Conservation (phyloP, 2,113 vertebrate genomes). For the Lutjanus erythropterus region DNA sequence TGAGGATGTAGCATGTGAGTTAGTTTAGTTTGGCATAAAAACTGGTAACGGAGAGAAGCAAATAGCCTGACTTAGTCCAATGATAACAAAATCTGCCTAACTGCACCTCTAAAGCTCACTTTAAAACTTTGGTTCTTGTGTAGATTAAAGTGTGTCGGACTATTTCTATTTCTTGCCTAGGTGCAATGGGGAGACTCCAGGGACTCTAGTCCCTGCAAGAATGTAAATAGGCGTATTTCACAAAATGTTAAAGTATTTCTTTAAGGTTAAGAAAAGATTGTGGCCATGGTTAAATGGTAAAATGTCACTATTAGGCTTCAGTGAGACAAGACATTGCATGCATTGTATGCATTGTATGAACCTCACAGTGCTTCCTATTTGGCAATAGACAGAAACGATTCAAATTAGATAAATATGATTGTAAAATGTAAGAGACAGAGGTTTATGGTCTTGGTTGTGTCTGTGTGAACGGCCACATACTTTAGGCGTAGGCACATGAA, state of each 20-base stretch:
- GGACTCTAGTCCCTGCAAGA: neutral
- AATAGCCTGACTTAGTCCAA: too few species aligned
- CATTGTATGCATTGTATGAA: slow-evolving; percentile 5
- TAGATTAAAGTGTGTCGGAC: too few species aligned
- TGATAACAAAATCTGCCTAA: too few species aligned
- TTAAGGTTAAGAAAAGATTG: neutral
- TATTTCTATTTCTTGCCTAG: too few species aligned
- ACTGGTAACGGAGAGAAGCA: too few species aligned
- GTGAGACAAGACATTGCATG: too few species aligned
- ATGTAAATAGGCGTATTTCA: neutral
- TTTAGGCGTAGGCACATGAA: neutral
- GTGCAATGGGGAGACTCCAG: neutral
- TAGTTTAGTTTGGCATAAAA: too few species aligned
- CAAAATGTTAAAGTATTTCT: neutral
- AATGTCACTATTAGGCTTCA: neutral
- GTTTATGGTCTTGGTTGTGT: neutral
- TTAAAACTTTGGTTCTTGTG: too few species aligned
- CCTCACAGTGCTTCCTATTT: neutral
- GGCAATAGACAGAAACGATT: neutral
- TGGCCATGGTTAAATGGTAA: neutral
- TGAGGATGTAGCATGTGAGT: too few species aligned
- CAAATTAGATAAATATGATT: neutral
- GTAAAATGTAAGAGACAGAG: neutral
- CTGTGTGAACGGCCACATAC: neutral
- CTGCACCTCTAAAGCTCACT: too few species aligned